A percentile compares a stretch with the other conserved stretches of the same genome.
Conservation (phyloP, 2,797 vertebrate species). For the Apodemus agrarius region DNA sequence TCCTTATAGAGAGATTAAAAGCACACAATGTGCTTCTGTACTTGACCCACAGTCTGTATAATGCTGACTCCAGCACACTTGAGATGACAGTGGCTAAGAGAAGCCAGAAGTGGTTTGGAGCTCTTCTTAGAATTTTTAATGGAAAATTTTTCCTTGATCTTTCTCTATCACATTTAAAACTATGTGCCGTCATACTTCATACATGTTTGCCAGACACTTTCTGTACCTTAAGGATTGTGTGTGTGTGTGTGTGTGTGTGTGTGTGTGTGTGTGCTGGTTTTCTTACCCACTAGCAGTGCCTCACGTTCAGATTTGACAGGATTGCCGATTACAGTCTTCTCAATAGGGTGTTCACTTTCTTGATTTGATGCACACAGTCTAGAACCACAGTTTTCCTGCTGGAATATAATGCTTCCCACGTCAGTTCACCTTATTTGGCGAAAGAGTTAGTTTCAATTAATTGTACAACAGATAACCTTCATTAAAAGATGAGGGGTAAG, state of each 20-base stretch:
- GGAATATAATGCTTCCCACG: slow-evolving; percentile 60
- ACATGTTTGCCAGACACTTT: background rate
- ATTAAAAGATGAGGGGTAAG: background rate
- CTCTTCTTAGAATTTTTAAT: background rate
- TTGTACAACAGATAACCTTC: slow-evolving; percentile 30
- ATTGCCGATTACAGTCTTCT: slow-evolving; percentile 88
- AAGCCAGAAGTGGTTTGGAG: background rate
- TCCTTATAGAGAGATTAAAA: slow-evolving; percentile 2
- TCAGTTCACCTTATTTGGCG: slow-evolving; percentile 55
- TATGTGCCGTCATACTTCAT: background rate
- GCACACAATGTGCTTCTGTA: background rate
- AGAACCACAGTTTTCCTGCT: slow-evolving; percentile 88
- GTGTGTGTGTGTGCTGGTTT: background rate
- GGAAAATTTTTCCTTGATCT: slow-evolving; percentile 31
- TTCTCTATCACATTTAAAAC: background rate
- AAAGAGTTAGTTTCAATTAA: background rate
- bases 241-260: too few relatives aligned
- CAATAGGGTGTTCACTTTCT: slow-evolving; percentile 91
- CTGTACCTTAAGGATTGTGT: background rate
- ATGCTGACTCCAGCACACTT: background rate
- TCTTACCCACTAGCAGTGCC: slow-evolving; percentile 95
- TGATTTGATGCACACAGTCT: slow-evolving; percentile 92
- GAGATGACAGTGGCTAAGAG: background rate
- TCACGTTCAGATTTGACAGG: slow-evolving; percentile 95
- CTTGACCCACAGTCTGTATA: background rate